Base-by-base conservation (phyloP, 2,888 invertebrate species). In the Zygothrica quintamaculata region DNA sequence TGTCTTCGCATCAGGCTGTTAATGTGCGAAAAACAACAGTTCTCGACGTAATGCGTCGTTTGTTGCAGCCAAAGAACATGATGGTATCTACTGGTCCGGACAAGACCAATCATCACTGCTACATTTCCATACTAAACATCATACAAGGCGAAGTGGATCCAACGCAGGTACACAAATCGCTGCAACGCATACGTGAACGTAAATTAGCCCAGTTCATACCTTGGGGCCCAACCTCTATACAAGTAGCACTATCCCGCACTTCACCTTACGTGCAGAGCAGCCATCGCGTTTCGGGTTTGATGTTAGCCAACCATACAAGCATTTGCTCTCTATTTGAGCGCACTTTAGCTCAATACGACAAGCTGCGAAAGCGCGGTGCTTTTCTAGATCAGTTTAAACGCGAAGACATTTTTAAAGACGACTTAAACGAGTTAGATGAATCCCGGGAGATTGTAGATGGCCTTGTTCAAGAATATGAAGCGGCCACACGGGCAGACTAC, bases 81-180 rank as follows among this genome's bases (percentile, higher is more conserved):
- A 99, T 99, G 99, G 99, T 99, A 0, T 99, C 99, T 0, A 97
- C 98, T 3, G 96, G 97, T 11, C 94, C 96, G 7, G 98, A 98
- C 90, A 93, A 98, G 84, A 95, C 95, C 69, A 95, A 96, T 61
- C 95, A 95, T 64, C 97, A 97, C 92, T 98, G 98, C 91, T 99
- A 99, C 90, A 98, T 99, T 89, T 98, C 99, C 4, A 99, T 99
- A 88, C 92, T 99, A 11, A 99, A 99, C 89, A 99, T 99, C 59
- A 98, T 99, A 90, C 97, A 96, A 95, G 98, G 99, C 40, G 99
- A 99, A 92, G 98, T 99, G 6, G 99, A 99, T 92, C 98, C 99
- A 6, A 97, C 98, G 0, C 98, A 99, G 92, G 98, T 99, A 3
- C 98, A 99, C 92, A 98, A 99, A 92, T 98, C 98, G 1, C 92